Evolutionary conservation across 2,113 vertebrate species (phyloP).

Genomic region (Carettochelys insculpta): DNA sequence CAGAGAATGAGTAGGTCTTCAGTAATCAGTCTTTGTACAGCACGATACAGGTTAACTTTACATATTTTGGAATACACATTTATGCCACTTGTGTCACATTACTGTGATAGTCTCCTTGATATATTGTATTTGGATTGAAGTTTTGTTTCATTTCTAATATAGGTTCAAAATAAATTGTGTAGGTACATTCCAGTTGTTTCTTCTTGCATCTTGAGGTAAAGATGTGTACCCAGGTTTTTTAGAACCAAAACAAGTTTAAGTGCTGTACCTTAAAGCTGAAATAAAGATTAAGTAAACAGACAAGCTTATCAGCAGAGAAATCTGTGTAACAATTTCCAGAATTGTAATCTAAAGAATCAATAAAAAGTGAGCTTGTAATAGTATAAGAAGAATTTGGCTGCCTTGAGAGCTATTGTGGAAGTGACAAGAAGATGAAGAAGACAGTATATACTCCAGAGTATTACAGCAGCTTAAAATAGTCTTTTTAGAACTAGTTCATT

Average conservation of each 20-base stretch:
- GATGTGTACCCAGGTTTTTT: not conserved
- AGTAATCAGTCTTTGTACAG: not conserved
- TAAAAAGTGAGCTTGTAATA: not conserved
- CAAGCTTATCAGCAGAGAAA: not conserved
- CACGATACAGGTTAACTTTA: not conserved
- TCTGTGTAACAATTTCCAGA: not conserved
- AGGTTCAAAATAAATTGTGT: not conserved
- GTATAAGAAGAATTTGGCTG: not conserved
- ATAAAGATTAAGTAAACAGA: not conserved
- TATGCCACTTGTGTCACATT: not conserved
- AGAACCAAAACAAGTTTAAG: not conserved
- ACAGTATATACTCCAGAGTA: not conserved
- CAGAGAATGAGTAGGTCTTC: not conserved
- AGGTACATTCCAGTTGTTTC: not conserved
- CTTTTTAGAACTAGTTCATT: not conserved
- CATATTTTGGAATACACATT: not conserved
- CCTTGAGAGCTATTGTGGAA: not conserved
- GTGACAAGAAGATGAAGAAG: conserved; percentile 10
- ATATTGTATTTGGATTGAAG: not conserved
- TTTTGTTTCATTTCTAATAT: not conserved
- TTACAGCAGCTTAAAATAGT: not conserved
- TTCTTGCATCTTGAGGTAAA: not conserved
- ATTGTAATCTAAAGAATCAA: not conserved
- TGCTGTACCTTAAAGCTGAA: not conserved
- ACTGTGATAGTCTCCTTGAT: not conserved